Conservation (phyloP, 1,140 invertebrate species). For the Cepaea nemoralis region DNA sequence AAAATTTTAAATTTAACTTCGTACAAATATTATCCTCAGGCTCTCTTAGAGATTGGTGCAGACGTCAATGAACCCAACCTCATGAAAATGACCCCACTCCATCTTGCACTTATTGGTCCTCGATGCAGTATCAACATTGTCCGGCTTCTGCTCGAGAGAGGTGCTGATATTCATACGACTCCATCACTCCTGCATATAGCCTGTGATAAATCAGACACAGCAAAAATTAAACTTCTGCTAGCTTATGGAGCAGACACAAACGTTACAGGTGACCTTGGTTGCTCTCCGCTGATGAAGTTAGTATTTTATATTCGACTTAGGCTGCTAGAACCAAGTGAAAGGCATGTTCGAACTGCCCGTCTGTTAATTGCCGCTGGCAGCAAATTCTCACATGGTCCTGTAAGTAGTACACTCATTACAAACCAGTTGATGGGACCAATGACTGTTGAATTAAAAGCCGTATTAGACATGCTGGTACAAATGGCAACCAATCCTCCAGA, state of each 20-base stretch:
- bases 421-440: background rate
- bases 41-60: constrained; percentile 33
- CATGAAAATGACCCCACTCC: constrained; percentile 37
- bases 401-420: background rate
- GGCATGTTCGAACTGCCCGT: background rate
- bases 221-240: constrained; percentile 36
- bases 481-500: constrained; percentile 13
- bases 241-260: constrained; percentile 37
- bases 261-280: background rate
- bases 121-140: constrained; percentile 5
- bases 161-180: constrained; percentile 30
- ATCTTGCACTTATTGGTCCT: constrained; percentile 33
- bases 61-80: constrained; percentile 34
- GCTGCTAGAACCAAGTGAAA: background rate
- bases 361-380: constrained; percentile 40
- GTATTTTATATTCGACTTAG: constrained; percentile 14
- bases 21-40: constrained; percentile 11
- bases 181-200: constrained; percentile 36
- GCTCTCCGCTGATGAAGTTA: constrained; percentile 26
- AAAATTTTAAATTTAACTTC: no score
- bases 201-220: constrained; percentile 14
- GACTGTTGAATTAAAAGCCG: background rate
- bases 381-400: background rate
- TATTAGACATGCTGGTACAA: constrained; percentile 13
- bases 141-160: constrained; percentile 29